Base-by-base conservation (phyloP, 2,888 invertebrate species). In the Deilephila elpenor region DNA sequence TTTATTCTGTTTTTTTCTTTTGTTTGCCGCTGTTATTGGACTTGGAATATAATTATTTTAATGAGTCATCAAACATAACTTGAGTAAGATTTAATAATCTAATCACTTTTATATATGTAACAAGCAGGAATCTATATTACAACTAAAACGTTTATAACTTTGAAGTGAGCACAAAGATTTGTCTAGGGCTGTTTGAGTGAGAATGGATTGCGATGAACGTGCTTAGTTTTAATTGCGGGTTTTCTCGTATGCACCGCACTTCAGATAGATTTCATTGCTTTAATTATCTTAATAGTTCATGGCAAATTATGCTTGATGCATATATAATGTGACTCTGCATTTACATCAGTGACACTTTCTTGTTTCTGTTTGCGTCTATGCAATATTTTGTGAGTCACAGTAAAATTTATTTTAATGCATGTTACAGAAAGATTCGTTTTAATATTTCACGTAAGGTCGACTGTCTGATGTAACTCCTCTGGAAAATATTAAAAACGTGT, bases 211-310 rank as follows among this genome's bases (percentile, higher is more conserved):
- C 60, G 17, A 32, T 14, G 11, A 34, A 19, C 34, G 25, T 62
- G 14, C 34, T 62, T n/a, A 62, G 62, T 62, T 71, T 71, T 62
- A 62, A 34, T 62, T 34, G 62, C 62, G 6, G 62, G 34, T 34
- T 62, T 34, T n/a, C 32, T 62, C 56, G 56, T n/a, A 5, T 62
- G 32, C n/a, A 62, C 25, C 32, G 32, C 34, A 62, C 34, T 34
- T 4, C 61, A 17, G 29, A 61, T 19, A 19, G 29, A 29, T 20
- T 25, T 32, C 32, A 61, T 61, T 61, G 19, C 34, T 8, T n/a
- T 4, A 56, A 56, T 56, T n/a, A n/a, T 19, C 19, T 56, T 56
- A 17, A 56, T 56, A 56, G 56, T 56, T 56, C 56, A 56, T n/a
- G 5, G n/a, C n/a, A 56, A 56, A 3, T n/a, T n/a, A n/a, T 6